Evolutionary conservation across 2,888 invertebrate genomes (phyloP).

Genomic region (Eristalinus aeneus): DNA sequence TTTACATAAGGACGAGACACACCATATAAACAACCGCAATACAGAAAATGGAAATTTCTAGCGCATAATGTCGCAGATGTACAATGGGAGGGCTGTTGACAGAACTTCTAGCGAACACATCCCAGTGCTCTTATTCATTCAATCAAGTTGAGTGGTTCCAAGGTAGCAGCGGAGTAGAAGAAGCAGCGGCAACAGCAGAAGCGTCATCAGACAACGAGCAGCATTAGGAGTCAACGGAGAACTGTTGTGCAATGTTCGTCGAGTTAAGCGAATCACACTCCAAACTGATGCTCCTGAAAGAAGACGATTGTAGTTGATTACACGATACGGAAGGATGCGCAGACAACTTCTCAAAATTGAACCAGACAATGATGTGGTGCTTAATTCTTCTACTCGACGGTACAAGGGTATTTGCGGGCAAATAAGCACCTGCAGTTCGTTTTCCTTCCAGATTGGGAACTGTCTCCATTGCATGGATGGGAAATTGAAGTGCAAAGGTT

Average conservation of each 20-base stretch:
- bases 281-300: constrained; percentile 3
- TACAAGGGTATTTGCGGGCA: not conserved
- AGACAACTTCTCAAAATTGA: constrained; percentile 52
- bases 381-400: constrained; percentile 61
- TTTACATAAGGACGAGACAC: constrained; percentile 13
- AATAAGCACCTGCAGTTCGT: not conserved
- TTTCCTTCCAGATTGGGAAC: not conserved
- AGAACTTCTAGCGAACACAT: constrained; percentile 68
- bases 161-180: constrained; percentile 52
- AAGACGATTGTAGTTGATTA: constrained; percentile 50
- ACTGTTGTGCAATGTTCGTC: constrained; percentile 1
- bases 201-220: not conserved
- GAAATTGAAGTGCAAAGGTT: not conserved
- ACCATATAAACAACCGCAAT: constrained; percentile 65
- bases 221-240: not conserved
- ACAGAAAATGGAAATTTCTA: constrained; percentile 68
- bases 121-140: constrained; percentile 61
- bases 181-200: not conserved
- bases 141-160: constrained; percentile 70
- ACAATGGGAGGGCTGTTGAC: constrained; percentile 65
- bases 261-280: constrained; percentile 45
- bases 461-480: not conserved
- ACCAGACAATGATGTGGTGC: constrained; percentile 24
- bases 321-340: constrained; percentile 20
- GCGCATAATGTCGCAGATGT: constrained; percentile 66